Base-by-base conservation (phyloP, 2,888 invertebrate genomes). In the Agrotis exclamationis region DNA sequence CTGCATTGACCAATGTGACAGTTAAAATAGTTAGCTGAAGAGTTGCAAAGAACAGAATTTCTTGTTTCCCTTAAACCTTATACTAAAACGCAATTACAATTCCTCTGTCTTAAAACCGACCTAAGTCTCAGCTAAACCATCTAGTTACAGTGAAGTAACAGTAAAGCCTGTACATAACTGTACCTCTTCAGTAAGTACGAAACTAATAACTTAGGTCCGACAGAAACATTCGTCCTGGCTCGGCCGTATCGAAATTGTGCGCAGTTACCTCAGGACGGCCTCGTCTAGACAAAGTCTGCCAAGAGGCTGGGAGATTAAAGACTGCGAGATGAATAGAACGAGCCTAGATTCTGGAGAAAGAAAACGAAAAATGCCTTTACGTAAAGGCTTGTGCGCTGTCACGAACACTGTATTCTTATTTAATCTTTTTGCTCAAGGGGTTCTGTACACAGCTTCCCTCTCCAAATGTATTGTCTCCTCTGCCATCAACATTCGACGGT, bases 371-470 rank as follows among this genome's bases (percentile, higher is more conserved):
- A 94, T 90, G 86, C 88, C 92, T 92, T 92, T 93, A 92, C 93
- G 91, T 90, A 90, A 93, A 93, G 91, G 89, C 92, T 92, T 91
- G 92, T 92, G 90, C 92, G 89, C 94, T 95, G 95, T 95, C 95
- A 95, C 94, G 93, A 95, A 93, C 95, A 93, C 90, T 86, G 91
- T 91, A 90, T 93, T 93, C 91, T 94, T 94, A 94, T 94, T 94
- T 94, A 93, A 93, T 93, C 93, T 92, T 93, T 95, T 94, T 95
- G 92, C 91, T 85, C 69, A 81, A 84, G 85, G 83, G 89, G 90
- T 90, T 92, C 90, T 88, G 90, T 89, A 86, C 83, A 80, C 81
- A 86, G 88, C 89, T 88, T 89, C 84, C 85, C 87, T 89, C 87
- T 87, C 85, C 87, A 86, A 85, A 90, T 85, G 85, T 79, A 84